A percentile compares a stretch with the other conserved stretches of the same genome.
These are phyloP conservation scores for Coregonus clupeaformis DNA, from an alignment of 2,113 vertebrate genomes.

Conservation along the genomic window DNA sequence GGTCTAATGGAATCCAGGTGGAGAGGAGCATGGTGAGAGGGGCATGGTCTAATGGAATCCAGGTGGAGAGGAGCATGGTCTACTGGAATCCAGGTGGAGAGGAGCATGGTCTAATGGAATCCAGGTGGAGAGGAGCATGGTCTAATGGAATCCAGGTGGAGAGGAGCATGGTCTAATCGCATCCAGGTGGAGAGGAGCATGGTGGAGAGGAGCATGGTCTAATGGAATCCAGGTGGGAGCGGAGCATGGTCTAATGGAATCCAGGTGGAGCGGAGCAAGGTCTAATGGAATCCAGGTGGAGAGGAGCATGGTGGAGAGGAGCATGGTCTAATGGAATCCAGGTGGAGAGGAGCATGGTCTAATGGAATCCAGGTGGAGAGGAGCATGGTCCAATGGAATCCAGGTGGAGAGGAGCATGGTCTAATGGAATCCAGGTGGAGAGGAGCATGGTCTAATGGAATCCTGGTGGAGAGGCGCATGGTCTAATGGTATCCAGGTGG, in stretches of 20 bases:
- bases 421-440: slow-evolving; percentile 55
- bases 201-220: no score
- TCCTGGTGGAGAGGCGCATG: slow-evolving; percentile 35
- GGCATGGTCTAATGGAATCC: no score
- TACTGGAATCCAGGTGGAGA: slow-evolving; percentile 52
- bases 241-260: slow-evolving; percentile 31
- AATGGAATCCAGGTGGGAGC: slow-evolving; percentile 52
- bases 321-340: no score
- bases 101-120: slow-evolving; percentile 31
- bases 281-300: slow-evolving; percentile 52
- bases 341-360: slow-evolving; percentile 20
- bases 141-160: slow-evolving; percentile 57
- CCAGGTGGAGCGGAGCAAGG: slow-evolving; percentile 34
- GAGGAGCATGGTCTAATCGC: neutral
- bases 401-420: slow-evolving; percentile 28
- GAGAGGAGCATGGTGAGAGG: neutral
- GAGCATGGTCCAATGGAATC: slow-evolving; percentile 36
- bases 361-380: slow-evolving; percentile 50
- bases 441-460: slow-evolving; percentile 14
- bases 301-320: neutral
- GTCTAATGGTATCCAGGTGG: slow-evolving; percentile 55
- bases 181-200: slow-evolving; percentile 41
- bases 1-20: slow-evolving; percentile 54
- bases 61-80: slow-evolving; percentile 25
- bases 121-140: slow-evolving; percentile 30